Percentiles rank a stretch among this genome's conserved stretches.
Evolutionary conservation across 1,140 invertebrate species (phyloP).

Genomic region (Listronotus oregonensis): DNA sequence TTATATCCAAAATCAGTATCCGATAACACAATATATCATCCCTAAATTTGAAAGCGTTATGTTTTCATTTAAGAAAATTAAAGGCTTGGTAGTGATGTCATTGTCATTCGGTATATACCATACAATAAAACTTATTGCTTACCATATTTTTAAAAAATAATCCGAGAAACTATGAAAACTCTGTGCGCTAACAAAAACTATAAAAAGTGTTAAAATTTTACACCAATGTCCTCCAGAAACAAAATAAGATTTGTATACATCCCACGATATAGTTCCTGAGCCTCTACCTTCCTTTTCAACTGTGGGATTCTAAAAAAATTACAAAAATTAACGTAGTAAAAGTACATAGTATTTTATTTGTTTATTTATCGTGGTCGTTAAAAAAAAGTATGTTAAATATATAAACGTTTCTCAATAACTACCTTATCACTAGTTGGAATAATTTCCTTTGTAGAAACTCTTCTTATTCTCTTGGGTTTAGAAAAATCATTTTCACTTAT

Average conservation of each 20-base stretch:
- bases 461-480: constrained; percentile 64
- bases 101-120: too few species aligned
- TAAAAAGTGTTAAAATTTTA: constrained; percentile 58
- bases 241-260: constrained; percentile 67
- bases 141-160: constrained; percentile 72
- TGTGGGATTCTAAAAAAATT: constrained; percentile 2
- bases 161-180: constrained; percentile 68
- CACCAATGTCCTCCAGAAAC: constrained; percentile 61
- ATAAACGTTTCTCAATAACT: constrained; percentile 31
- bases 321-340: too few species aligned
- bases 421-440: constrained; percentile 14
- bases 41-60: too few species aligned
- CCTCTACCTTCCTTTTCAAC: constrained; percentile 42
- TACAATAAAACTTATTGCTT: constrained; percentile 41
- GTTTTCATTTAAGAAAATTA: too few species aligned
- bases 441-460: constrained; percentile 23
- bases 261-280: constrained; percentile 61
- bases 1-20: too few species aligned
- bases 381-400: too few species aligned
- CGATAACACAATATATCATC: too few species aligned
- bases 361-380: too few species aligned
- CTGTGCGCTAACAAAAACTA: constrained; percentile 65
- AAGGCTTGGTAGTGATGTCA: too few species aligned
- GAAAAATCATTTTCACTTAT: constrained; percentile 37
- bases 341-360: too few species aligned